Evolutionary conservation across 2,797 vertebrate species (phyloP).

Genomic region (Pelobates cultripes): DNA sequence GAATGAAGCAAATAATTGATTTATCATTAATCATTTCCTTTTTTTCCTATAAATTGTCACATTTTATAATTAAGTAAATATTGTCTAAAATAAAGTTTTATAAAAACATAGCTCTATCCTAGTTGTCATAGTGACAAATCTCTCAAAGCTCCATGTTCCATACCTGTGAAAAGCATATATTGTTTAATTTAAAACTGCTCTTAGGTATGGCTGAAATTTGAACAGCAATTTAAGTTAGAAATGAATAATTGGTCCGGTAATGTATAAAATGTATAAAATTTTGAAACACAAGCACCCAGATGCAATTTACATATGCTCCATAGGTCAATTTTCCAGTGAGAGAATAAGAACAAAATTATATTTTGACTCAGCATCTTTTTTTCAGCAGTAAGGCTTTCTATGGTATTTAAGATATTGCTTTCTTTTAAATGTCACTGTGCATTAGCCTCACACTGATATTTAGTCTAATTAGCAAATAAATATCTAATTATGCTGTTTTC

Average conservation of each 20-base stretch:
- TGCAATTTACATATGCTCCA: neutral
- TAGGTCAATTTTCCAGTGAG: too few species aligned
- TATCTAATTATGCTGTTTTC: too few species aligned
- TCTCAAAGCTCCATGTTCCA: neutral
- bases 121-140: conserved; percentile 32
- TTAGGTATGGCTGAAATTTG: neutral
- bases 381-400: too few species aligned
- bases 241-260: neutral
- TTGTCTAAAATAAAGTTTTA: conserved; percentile 13
- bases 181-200: conserved; percentile 1
- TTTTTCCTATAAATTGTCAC: too few species aligned
- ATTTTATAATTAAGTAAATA: neutral
- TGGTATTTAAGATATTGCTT: too few species aligned
- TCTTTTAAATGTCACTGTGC: too few species aligned
- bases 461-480: too few species aligned
- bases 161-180: neutral
- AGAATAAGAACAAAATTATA: neutral
- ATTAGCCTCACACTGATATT: too few species aligned
- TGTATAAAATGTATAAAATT: neutral
- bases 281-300: neutral
- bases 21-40: too few species aligned
- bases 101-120: neutral
- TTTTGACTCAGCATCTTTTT: neutral
- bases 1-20: too few species aligned
- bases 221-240: conserved; percentile 4